Evolutionary conservation across 1,140 invertebrate genomes (phyloP), one percentile per base, ranked within the genome.

Genomic region (Phymastichus coffea): DNA sequence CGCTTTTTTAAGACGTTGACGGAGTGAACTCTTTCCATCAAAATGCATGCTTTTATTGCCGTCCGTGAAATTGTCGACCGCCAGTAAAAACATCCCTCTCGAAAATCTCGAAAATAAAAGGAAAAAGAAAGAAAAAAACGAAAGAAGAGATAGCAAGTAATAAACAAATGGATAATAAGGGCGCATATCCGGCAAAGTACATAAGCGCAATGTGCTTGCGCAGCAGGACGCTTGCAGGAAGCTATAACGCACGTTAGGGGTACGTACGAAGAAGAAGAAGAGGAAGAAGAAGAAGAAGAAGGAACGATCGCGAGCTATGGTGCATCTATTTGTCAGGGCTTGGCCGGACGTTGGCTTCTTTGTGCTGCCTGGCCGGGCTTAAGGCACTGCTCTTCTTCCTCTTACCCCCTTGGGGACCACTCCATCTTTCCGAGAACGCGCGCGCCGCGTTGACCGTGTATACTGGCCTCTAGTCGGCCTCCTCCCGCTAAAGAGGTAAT

Each of bases 401-500:
- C n/a, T n/a, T n/a, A n/a, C 41, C 57, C 62, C 66, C 55, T 65
- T 12, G n/a, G 72, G 70, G 72, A 58, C 70, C 68, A 64, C 64
- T 73, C 70, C 64, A 72, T 73, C 72, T 73, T 67, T 69, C 56
- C 65, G 46, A 46, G 55, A n/a, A 46, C 35, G 53, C 56, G 55
- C 53, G 54, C 63, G 58, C 35, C 46, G 47, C 15, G 9, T 1
- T 38, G 55, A 65, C 55, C 63, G 55, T 17, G 26, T 49, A 67
- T 47, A n/a, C 9, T 15, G 23, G 28, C 12, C 19, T 20, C 22
- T 17, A 38, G 35, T 28, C 70, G 44, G 57, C 64, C 66, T 62
- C 66, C 67, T 66, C 65, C 56, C 65, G 70, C 70, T 72, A 73
- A 73, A 71, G 68, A 73, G 66, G 69, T 72, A 70, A 72, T 73